Conservation (phyloP, 2,113 vertebrate species). For the Erpornis zantholeuca region DNA sequence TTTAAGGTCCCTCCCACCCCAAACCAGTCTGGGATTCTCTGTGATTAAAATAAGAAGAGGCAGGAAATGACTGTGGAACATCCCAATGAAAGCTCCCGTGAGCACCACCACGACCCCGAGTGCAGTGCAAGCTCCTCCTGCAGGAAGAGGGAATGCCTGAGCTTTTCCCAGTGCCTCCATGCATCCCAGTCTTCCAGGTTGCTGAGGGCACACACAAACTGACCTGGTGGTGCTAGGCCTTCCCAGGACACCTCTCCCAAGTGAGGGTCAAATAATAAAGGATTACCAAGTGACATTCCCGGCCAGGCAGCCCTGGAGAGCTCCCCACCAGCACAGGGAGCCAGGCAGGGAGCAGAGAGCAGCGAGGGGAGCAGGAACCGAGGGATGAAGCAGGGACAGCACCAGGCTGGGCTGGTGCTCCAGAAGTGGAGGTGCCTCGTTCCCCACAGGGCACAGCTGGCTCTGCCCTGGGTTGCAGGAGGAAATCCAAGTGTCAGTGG, state of each 20-base stretch:
- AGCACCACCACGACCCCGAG: neutral
- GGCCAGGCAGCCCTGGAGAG: neutral
- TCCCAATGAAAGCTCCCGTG: neutral
- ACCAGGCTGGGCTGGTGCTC: neutral
- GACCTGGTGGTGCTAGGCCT: neutral
- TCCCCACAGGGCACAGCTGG: constrained; percentile 66
- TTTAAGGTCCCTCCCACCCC: neutral
- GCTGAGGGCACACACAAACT: neutral
- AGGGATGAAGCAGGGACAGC: constrained; percentile 49
- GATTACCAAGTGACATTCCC: neutral
- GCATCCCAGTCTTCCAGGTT: neutral
- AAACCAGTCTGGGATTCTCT: neutral
- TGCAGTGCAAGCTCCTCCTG: neutral
- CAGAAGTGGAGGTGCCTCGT: constrained; percentile 51
- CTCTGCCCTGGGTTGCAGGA: constrained; percentile 57
- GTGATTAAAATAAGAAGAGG: neutral
- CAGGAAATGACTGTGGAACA: neutral
- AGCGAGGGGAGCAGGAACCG: neutral
- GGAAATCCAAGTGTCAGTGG: constrained; percentile 40
- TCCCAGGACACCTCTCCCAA: constrained; percentile 13
- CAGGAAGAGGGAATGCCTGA: neutral
- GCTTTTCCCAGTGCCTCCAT: neutral
- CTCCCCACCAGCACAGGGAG: neutral
- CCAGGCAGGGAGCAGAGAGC: neutral
- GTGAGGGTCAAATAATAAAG: neutral